Conservation (phyloP, 2,113 vertebrate genomes). For the Equus przewalskii region DNA sequence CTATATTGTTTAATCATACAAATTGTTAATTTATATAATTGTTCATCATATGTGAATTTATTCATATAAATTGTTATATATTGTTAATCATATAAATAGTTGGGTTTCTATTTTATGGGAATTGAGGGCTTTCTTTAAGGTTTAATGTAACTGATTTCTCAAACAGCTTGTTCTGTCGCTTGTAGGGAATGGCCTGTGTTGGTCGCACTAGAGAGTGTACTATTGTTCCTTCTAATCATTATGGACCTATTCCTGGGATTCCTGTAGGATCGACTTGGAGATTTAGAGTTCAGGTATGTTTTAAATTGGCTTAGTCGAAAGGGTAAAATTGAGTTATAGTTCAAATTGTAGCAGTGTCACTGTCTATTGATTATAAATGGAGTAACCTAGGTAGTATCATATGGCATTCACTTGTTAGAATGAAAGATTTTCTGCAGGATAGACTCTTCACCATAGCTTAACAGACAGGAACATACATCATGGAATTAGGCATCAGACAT, state of each 20-base stretch:
- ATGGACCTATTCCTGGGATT: conserved; percentile 97
- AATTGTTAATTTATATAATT: background rate
- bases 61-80: background rate
- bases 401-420: background rate
- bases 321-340: background rate
- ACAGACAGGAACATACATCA: background rate
- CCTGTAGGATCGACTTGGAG: conserved; percentile 99
- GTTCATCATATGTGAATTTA: background rate
- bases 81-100: background rate
- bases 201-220: conserved; percentile 99
- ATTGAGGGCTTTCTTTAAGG: conserved; percentile 34
- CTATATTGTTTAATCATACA: background rate
- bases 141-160: conserved; percentile 43
- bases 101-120: conserved; percentile 35
- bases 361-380: background rate
- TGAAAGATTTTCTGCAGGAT: background rate
- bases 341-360: background rate
- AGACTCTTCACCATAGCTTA: background rate
- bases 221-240: conserved; percentile 98
- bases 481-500: background rate
- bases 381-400: background rate
- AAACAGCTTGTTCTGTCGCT: conserved; percentile 69
- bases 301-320: conserved; percentile 67
- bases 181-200: conserved; percentile 99
- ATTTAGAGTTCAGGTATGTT: conserved; percentile 97